Evolutionary conservation across 2,113 vertebrate genomes (phyloP).

Genomic region (Hyla sarda): DNA sequence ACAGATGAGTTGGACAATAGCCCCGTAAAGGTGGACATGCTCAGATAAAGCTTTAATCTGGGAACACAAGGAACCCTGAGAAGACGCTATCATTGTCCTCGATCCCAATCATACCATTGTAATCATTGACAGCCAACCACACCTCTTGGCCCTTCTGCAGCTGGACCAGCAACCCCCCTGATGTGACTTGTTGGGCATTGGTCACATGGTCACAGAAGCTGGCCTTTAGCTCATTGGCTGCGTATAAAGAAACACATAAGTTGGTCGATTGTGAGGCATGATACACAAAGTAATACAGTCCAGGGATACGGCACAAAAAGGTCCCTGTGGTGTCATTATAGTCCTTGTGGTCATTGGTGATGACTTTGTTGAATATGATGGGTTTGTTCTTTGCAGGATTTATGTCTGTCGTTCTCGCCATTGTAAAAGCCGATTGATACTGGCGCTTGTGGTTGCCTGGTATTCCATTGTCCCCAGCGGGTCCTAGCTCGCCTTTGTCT

Average conservation of each 20-base stretch:
- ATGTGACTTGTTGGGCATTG: constrained; percentile 75
- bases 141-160: constrained; percentile 67
- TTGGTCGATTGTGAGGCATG: constrained; percentile 70
- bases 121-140: constrained; percentile 76
- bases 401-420: constrained; percentile 64
- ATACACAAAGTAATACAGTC: constrained; percentile 83
- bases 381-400: constrained; percentile 59
- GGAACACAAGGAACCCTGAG: constrained; percentile 83
- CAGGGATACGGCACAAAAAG: constrained; percentile 77
- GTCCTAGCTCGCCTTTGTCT: constrained; percentile 28
- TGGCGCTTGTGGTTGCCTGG: constrained; percentile 67
- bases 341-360: constrained; percentile 74
- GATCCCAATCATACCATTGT: constrained; percentile 77
- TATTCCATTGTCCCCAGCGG: constrained; percentile 58
- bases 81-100: constrained; percentile 75
- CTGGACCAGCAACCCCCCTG: constrained; percentile 71
- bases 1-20: neutral
- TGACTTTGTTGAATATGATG: constrained; percentile 68
- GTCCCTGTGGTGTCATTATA: constrained; percentile 72
- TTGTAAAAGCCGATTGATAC: constrained; percentile 78
- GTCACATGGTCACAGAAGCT: constrained; percentile 81
- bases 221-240: constrained; percentile 36
- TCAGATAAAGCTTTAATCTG: constrained; percentile 68
- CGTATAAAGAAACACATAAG: constrained; percentile 73
- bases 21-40: neutral